Evolutionary conservation across 2,888 invertebrate genomes (phyloP).

Genomic region (Acanthococcus lagerstroemiae): DNA sequence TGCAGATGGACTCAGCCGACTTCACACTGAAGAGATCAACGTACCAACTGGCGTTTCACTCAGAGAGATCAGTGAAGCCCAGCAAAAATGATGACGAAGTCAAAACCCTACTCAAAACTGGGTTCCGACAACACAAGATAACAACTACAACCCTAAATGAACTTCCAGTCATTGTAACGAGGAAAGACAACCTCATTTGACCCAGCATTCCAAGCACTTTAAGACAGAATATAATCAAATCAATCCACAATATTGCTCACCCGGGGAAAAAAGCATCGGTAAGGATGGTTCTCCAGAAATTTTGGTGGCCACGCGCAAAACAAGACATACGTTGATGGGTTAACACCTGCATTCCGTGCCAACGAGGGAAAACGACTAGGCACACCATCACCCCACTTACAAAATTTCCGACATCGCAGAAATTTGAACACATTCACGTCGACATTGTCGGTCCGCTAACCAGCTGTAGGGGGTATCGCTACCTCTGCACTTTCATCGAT

Average conservation of each 20-base stretch:
- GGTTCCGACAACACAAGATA: background rate
- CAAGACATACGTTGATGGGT: constrained; percentile 40
- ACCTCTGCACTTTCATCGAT: constrained; percentile 10
- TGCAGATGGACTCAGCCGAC: constrained; percentile 40
- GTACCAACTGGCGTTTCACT: no score
- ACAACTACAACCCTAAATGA: background rate
- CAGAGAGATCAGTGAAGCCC: background rate
- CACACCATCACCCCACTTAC: constrained; percentile 38
- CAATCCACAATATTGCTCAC: background rate
- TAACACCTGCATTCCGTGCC: constrained; percentile 39
- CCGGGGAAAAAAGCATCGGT: background rate
- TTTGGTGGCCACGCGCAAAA: constrained; percentile 40
- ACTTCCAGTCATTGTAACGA: background rate
- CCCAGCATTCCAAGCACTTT: background rate
- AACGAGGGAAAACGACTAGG: constrained; percentile 39
- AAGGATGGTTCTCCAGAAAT: background rate
- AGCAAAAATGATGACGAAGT: background rate
- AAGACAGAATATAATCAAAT: background rate
- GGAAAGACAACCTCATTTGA: background rate
- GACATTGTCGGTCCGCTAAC: constrained; percentile 38
- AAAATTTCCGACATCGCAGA: constrained; percentile 36
- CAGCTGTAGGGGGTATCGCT: background rate
- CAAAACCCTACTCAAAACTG: background rate
- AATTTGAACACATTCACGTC: constrained; percentile 26
- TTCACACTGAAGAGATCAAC: constrained; percentile 32